Evolutionary conservation across 2,888 invertebrate species (phyloP), one percentile per base, ranked within the genome.

Genomic region (Ametastegia equiseti): DNA sequence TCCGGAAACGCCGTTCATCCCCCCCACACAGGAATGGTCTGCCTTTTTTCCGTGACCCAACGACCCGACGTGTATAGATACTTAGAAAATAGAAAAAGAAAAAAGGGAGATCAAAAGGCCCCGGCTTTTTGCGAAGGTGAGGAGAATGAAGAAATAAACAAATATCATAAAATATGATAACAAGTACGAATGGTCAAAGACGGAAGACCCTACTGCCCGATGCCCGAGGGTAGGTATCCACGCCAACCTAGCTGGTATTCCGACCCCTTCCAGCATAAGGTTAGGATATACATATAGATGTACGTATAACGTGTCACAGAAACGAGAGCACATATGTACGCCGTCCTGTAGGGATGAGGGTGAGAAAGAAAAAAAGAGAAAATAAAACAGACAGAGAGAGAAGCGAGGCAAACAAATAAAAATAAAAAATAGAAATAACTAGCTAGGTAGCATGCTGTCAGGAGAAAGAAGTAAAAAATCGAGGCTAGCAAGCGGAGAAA

Each of bases 251-350:
- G 23, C 54, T 0, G 30, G 30, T 30, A 30, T 60, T 15, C 15
- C 30, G 27, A 30, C 13, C 30, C 30, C 13, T 60, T 5, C 30
- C 15, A 30, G 30, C 3, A 60, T 9, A 60, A 30, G 6, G 60
- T 30, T n/a, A n/a, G n/a, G n/a, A 30, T 60, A 13, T 60, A 5
- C 1, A 60, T 30, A 4, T 60, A 30, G n/a, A n/a, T n/a, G n/a
- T n/a, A n/a, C n/a, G n/a, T 11, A 60, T 30, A 30, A 23, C 11
- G 30, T 15, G 9, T 15, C 15, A 39, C 13, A 36, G 19, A 67
- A 67, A 67, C 39, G 65, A 19, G 65, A 67, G 39, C 65, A 67
- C 60, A 60, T 60, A 60, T 60, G 60, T 60, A 60, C 30, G 30
- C 30, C 30, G 30, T 30, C 3, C 65, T 39, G 65, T 6, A 67